Evolutionary conservation across 2,888 invertebrate genomes (phyloP), one percentile per base, ranked within the genome.

Genomic region (Chirona hameri): DNA sequence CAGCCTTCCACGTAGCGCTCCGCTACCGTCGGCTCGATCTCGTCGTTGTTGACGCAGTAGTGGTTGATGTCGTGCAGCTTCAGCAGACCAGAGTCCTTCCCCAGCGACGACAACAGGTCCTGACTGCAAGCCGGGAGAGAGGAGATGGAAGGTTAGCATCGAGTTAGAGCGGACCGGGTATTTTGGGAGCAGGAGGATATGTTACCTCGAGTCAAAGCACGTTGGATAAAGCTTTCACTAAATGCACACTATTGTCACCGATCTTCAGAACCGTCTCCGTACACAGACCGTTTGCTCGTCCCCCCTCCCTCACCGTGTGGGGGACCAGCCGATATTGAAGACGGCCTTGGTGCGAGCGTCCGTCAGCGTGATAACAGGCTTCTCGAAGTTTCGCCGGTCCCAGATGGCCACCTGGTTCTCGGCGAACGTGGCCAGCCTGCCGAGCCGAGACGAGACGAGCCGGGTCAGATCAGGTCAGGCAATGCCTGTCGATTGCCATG

Each of bases 51-150:
- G 80, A 89, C 88, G 81, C 89, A 89, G 84, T 91, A 91, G 86
- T 93, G 92, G 86, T 94, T 94, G 84, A 98, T 93, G 88, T 98
- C 97, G 87, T 95, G 95, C 65, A 98, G 90, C 85, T 93, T 93
- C 48, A 98, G 90, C 24, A 92, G 91, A 76, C 90, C 90, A 79
- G 92, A 92, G 86, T 97, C 97, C 84, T 93, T 92, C 87, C 94
- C 93, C 83, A 97, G 89, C 0, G 94, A 93, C 39, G 95, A 93
- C 81, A 98, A 89, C 82, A 96, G 89, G 88, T 95, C 95, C 83
- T 90, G 86, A 89, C 93, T 91, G 86, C 65, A 88, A 69, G n/a
- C 29, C 21, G 15, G 39, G 69, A 27, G 18, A 15, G 46, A 15
- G 69, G 4, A 15, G 5, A 60, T 21, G 31, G 81, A 24, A 27